Percentiles rank a stretch among this genome's conserved stretches.
Evolutionary conservation across 2,888 invertebrate genomes (phyloP).

Genomic region (Escarpia spicata): DNA sequence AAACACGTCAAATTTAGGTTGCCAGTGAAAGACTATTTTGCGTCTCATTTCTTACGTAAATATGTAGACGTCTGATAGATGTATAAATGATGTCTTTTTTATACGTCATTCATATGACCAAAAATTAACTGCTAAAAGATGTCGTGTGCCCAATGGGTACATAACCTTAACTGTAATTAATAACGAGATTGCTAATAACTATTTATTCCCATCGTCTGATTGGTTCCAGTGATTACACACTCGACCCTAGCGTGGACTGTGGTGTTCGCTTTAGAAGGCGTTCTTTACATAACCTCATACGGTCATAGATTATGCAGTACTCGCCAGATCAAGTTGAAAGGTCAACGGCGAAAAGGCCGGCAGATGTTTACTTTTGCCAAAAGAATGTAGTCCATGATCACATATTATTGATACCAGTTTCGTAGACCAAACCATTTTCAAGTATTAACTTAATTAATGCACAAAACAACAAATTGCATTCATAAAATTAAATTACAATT

Average conservation of each 20-base stretch:
- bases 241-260: no score
- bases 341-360: slow-evolving; percentile 16
- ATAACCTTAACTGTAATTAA: no score
- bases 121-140: no score
- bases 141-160: no score
- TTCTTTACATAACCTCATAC: background rate
- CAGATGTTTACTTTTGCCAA: background rate
- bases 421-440: background rate
- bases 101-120: no score
- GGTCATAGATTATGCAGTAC: background rate
- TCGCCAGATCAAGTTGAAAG: background rate
- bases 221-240: no score
- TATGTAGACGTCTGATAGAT: no score
- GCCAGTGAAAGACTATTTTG: no score
- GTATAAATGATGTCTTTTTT: no score
- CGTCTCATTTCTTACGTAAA: no score
- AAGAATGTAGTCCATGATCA: background rate
- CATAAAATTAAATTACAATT: background rate
- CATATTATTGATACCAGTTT: background rate
- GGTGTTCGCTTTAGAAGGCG: background rate
- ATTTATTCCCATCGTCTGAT: background rate
- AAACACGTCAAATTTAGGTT: no score
- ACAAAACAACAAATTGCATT: background rate
- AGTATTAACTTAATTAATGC: background rate
- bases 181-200: background rate